Evolutionary conservation across 2,797 vertebrate species (phyloP), one percentile per base, ranked within the genome.

Genomic region (Pogoniulus pusillus): DNA sequence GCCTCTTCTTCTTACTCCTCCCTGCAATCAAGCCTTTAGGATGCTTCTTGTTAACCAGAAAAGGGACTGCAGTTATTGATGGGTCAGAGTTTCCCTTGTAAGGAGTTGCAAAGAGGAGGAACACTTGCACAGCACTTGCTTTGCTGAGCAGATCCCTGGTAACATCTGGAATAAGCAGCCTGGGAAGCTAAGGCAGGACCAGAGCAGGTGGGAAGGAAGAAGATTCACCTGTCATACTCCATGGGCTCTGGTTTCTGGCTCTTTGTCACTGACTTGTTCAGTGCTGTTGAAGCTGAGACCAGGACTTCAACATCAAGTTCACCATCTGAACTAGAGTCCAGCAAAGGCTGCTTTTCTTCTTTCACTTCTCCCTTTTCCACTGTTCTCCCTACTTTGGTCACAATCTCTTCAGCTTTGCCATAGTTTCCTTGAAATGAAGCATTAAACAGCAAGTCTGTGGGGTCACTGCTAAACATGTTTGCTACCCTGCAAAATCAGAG

Each of bases 141-240:
- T 22, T 53, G 41, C 72, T 71, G 30, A 87, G 69, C 26, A 90
- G 69, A n/a, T n/a, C 19, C 51, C 62, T 89, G 51, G 35, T 27
- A 72, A 30, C 3, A 13, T 19, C n/a, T 54, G 54, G 35, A 77
- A 63, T 53, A 93, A 91, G 13, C 43, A 78, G 9, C 6, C 13
- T 24, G 37, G 71, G 49, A 79, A 79, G 34, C 14, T 34, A 35
- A 13, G 15, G 45, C 30, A 85, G 63, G 41, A 47, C 29, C 37
- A 66, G 23, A 18, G 51, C 34, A 78, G 12, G 29, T 41, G n/a
- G 12, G 15, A 76, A 34, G 82, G 32, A 49, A 83, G 76, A 79
- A 3, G 39, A 82, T 88, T 95, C 93, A 98, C 99, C 97, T 97
- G 85, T 98, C 98, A 58, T 98, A 98, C 24, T 99, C 98, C 1